phyloP scores from a whole-genome alignment of 2,797 vertebrate species.

The Parauchenoglanis ngamensis region DNA sequence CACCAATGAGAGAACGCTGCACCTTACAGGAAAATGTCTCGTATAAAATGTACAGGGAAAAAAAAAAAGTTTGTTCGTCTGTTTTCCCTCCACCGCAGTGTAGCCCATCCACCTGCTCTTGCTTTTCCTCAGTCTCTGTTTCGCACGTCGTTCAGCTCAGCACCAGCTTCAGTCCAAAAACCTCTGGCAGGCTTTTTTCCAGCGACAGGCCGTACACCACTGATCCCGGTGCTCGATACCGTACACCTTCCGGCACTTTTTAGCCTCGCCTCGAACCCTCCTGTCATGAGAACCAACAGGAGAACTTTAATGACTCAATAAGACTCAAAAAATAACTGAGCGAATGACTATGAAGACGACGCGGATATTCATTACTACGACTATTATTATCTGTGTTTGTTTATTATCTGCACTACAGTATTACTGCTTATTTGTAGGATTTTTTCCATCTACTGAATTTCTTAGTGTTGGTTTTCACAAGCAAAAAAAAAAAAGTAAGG shows the following conservation, averaged over 20 bases:
- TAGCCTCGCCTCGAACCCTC: conserved; percentile 87
- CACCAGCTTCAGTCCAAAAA: conserved; percentile 80
- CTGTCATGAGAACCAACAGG: conserved; percentile 63
- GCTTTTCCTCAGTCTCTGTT: conserved; percentile 20
- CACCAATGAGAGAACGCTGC: conserved; percentile 41
- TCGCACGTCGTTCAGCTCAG: background rate
- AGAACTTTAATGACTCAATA: background rate
- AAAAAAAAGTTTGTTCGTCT: conserved; percentile 41
- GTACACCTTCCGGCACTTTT: conserved; percentile 91
- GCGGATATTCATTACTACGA: background rate
- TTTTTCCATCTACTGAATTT: background rate
- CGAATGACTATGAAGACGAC: background rate
- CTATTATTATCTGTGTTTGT: background rate
- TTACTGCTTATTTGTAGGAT: background rate
- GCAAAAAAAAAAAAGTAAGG: background rate
- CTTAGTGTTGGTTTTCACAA: background rate
- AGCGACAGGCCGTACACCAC: conserved; percentile 92
- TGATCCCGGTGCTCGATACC: conserved; percentile 89
- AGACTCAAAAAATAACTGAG: background rate
- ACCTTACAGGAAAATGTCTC: conserved; percentile 40
- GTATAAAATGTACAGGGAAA: conserved; percentile 17
- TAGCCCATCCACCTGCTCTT: conserved; percentile 14
- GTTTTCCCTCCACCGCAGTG: conserved; percentile 30
- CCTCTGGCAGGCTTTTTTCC: conserved; percentile 94
- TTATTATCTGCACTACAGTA: background rate